Evolutionary conservation across 2,888 invertebrate genomes (phyloP).

Genomic region (Eupithecia exiguata): DNA sequence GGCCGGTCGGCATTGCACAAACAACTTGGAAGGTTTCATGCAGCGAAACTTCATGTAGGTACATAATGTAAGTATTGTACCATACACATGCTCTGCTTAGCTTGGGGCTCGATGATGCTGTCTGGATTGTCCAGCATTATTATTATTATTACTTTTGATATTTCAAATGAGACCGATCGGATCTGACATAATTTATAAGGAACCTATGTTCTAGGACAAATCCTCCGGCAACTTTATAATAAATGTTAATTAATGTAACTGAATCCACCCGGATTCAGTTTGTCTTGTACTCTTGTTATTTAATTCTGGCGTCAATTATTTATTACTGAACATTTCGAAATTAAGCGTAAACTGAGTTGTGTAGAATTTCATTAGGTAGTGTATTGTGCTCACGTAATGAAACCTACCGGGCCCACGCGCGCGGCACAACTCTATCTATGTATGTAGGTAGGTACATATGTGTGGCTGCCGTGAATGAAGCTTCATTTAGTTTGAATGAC

Average conservation of each 20-base stretch:
- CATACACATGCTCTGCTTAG: too few species aligned
- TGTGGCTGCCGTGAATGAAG: slow-evolving; percentile 8
- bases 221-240: background rate
- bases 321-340: slow-evolving; percentile 10
- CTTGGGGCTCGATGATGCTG: too few species aligned
- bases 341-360: slow-evolving; percentile 19
- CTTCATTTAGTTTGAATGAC: slow-evolving; percentile 13
- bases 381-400: slow-evolving; percentile 25
- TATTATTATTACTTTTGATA: too few species aligned
- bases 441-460: background rate
- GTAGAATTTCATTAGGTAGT: slow-evolving; percentile 16
- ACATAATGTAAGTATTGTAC: too few species aligned
- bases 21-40: background rate
- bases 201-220: background rate
- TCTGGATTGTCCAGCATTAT: too few species aligned
- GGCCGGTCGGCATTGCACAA: background rate
- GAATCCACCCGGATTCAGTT: background rate
- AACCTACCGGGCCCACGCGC: slow-evolving; percentile 13
- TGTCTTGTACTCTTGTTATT: background rate
- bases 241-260: too few species aligned
- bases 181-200: background rate
- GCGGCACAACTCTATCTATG: background rate
- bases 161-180: background rate
- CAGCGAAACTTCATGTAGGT: too few species aligned
- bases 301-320: background rate